phyloP scores from a whole-genome alignment of 2,888 invertebrate genomes.

The Leptopterna dolabrata region DNA sequence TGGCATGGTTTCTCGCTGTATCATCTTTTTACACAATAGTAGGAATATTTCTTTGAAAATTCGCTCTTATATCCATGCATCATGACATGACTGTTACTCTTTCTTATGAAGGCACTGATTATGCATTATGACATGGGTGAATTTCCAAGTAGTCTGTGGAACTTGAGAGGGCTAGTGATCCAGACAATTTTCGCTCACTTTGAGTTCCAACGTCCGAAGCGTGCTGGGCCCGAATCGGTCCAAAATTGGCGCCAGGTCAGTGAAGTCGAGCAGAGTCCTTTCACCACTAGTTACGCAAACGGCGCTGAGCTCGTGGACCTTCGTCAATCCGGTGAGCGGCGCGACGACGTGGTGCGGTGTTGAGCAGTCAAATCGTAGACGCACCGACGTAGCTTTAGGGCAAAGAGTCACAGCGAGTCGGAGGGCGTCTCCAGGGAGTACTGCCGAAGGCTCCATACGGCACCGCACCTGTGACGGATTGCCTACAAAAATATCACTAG shows the following conservation, averaged over 20 bases:
- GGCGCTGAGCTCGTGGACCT: constrained; percentile 63
- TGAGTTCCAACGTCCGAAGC: constrained; percentile 60
- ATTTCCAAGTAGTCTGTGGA: no score
- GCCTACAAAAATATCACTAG: no score
- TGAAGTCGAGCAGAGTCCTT: constrained; percentile 64
- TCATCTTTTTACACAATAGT: no score
- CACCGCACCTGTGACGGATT: constrained; percentile 62
- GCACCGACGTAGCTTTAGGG: constrained; percentile 62
- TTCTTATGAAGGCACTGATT: no score
- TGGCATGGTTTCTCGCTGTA: no score
- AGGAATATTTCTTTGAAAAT: no score
- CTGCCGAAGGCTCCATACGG: constrained; percentile 63
- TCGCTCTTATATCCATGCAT: no score
- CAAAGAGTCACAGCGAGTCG: constrained; percentile 63
- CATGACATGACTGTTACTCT: no score
- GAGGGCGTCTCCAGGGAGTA: constrained; percentile 64
- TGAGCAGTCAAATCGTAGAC: constrained; percentile 63
- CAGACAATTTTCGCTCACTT: no score
- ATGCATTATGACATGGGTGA: no score
- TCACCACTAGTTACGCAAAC: constrained; percentile 65
- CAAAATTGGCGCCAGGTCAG: constrained; percentile 64
- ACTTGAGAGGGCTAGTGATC: no score
- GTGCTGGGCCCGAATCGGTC: constrained; percentile 61
- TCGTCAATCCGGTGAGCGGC: constrained; percentile 59
- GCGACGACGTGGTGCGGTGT: constrained; percentile 64